Percentiles rank a stretch among this genome's conserved stretches.
These are phyloP conservation scores for Miichthys miiuy DNA, from an alignment of 2,797 vertebrate species.

Conservation along the genomic window DNA sequence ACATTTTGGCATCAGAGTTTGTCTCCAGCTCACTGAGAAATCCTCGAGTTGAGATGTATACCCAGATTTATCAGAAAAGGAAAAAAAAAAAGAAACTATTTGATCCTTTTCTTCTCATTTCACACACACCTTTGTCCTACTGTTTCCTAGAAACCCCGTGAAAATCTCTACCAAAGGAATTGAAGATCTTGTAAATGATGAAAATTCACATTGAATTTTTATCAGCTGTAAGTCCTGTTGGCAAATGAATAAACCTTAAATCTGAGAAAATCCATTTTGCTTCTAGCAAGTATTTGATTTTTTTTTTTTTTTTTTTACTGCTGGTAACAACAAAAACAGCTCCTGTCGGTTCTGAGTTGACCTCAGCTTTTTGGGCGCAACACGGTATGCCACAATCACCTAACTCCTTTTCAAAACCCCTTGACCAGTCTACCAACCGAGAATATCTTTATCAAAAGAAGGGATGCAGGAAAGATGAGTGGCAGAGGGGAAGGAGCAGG, in stretches of 20 bases:
- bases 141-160: slow-evolving; percentile 32
- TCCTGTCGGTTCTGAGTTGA: slow-evolving; percentile 8
- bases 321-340: slow-evolving; percentile 15
- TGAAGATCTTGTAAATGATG: not conserved
- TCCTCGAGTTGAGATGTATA: slow-evolving; percentile 18
- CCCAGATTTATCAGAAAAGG: not conserved
- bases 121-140: not conserved
- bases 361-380: not conserved
- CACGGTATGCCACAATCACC: not conserved
- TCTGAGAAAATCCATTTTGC: slow-evolving; percentile 13
- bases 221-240: slow-evolving; percentile 7
- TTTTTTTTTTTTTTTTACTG: not conserved
- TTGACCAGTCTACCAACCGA: not conserved
- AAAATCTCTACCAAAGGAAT: slow-evolving; percentile 20
- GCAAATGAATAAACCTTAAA: slow-evolving; percentile 17
- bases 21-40: slow-evolving; percentile 33
- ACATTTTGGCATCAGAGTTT: slow-evolving; percentile 44
- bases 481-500: not conserved
- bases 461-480: slow-evolving; percentile 4
- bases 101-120: not conserved
- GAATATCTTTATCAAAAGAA: slow-evolving; percentile 16
- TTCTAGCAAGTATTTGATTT: not conserved
- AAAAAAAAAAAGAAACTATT: slow-evolving; percentile 7
- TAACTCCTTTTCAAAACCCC: slow-evolving; percentile 8
- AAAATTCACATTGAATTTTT: not conserved